phyloP scores from a whole-genome alignment of 2,888 invertebrate genomes.

The Melanchra persicariae region DNA sequence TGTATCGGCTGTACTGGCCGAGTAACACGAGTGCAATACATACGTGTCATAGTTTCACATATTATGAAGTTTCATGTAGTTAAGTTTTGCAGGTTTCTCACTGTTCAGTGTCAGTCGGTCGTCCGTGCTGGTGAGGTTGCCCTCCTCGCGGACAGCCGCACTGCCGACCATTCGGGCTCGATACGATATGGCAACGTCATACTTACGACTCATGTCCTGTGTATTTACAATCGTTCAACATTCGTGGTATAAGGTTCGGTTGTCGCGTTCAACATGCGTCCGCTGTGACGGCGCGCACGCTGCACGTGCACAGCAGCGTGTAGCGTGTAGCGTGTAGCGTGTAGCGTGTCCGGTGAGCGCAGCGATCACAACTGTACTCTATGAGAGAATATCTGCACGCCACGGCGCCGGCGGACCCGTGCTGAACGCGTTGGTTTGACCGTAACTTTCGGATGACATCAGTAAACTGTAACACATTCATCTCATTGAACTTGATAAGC shows the following conservation, averaged over 20 bases:
- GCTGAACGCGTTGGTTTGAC: not conserved
- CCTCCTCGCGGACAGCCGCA: not conserved
- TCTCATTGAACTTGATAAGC: slow-evolving; percentile 18
- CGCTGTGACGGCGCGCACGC: not conserved
- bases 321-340: too few relatives aligned
- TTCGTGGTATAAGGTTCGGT: not conserved
- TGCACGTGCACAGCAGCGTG: not conserved
- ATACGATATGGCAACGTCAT: not conserved
- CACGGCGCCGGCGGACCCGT: not conserved
- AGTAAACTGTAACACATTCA: slow-evolving; percentile 6
- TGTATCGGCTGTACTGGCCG: not conserved
- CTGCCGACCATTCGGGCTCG: not conserved
- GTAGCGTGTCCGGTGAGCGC: too few relatives aligned
- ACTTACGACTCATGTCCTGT: not conserved
- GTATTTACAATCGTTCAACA: not conserved
- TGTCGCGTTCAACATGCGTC: not conserved
- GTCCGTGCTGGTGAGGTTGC: not conserved
- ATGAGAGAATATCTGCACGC: not conserved
- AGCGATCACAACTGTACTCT: too few relatives aligned
- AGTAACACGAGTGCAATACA: slow-evolving; percentile 39
- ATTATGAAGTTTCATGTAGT: slow-evolving; percentile 8
- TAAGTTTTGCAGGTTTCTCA: slow-evolving; percentile 3
- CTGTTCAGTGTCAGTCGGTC: slow-evolving; percentile 7
- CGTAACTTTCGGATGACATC: not conserved
- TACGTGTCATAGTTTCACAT: slow-evolving; percentile 1